Evolutionary conservation across 1,140 invertebrate genomes (phyloP).

Genomic region (Stegodyphus mimosarum): DNA sequence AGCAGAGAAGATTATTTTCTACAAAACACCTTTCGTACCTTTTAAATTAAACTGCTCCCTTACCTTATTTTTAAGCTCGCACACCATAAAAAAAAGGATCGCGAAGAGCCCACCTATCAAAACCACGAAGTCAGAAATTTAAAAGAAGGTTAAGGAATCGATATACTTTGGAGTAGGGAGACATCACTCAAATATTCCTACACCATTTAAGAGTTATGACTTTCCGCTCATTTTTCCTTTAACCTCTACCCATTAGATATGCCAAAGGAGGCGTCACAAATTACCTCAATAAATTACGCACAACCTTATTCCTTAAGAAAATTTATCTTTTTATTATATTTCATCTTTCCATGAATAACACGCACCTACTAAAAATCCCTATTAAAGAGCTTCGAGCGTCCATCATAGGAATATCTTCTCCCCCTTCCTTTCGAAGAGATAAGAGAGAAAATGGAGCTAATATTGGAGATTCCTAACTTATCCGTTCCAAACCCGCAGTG

Average conservation of each 20-base stretch:
- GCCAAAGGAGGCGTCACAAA: constrained; percentile 52
- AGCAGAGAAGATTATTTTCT: no score
- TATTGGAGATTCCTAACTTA: constrained; percentile 54
- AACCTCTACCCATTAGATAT: constrained; percentile 40
- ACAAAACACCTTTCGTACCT: no score
- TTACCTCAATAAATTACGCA: constrained; percentile 48
- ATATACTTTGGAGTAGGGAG: constrained; percentile 25
- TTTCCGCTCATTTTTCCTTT: constrained; percentile 30
- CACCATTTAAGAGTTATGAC: constrained; percentile 14
- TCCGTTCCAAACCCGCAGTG: constrained; percentile 10
- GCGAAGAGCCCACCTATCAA: no score
- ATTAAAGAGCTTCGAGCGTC: constrained; percentile 28
- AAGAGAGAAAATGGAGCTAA: constrained; percentile 44
- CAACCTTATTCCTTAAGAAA: constrained; percentile 40
- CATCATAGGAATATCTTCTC: constrained; percentile 40
- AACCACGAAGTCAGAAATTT: no score
- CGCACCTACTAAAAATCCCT: constrained; percentile 47
- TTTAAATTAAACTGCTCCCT: no score
- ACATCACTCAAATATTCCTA: constrained; percentile 23
- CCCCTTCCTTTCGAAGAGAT: constrained; percentile 2
- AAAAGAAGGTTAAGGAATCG: not conserved
- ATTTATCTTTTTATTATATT: constrained; percentile 54
- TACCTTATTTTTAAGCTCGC: no score
- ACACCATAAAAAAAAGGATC: no score
- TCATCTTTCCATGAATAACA: constrained; percentile 54